Evolutionary conservation across 1,140 invertebrate species (phyloP), one percentile per base, ranked within the genome.

Genomic region (Zelostemma sp.): DNA sequence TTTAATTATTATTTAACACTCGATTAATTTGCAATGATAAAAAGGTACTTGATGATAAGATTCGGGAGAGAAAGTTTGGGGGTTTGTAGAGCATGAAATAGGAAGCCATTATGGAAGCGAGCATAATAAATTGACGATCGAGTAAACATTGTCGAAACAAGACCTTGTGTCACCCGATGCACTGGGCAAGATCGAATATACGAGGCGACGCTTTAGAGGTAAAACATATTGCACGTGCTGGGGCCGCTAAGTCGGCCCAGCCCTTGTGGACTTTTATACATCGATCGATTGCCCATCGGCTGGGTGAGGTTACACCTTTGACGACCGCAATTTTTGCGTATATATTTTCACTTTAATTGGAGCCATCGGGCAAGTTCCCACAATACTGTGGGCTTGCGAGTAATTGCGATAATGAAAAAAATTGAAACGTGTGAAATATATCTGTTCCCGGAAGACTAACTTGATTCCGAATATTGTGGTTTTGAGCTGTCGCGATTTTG

Each of bases 231-330:
- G 66, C 61, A 73, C 72, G 64, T 64, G 63, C 61, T 49, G 40
- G 15, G 28, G 58, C 43, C 43, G 48, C 45, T 79, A 83, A 83
- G 81, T 81, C 75, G 76, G 79, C 81, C 82, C 77, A 83, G 75
- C 83, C 83, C 80, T 85, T 84, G 81, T 83, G 76, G 81, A 83
- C 80, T 85, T 83, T 84, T 84, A 77, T 84, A 83, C 21, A 25
- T 25, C 3, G 21, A 25, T 85, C 78, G 83, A 85, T 84, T 84
- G 81, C 68, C 74, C 77, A 84, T 83, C 78, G 76, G 76, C 74
- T 76, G 76, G 77, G 73, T 72, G 74, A 81, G 77, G 77, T 80
- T 81, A 76, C 72, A 72, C 70, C 73, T 73, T 25, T 58, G 68
- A 43, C 68, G 56, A 19, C 72, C 67, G 75, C 81, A 81, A 82